Evolutionary conservation across 2,113 vertebrate genomes (phyloP).

Genomic region (Clarias magur): DNA sequence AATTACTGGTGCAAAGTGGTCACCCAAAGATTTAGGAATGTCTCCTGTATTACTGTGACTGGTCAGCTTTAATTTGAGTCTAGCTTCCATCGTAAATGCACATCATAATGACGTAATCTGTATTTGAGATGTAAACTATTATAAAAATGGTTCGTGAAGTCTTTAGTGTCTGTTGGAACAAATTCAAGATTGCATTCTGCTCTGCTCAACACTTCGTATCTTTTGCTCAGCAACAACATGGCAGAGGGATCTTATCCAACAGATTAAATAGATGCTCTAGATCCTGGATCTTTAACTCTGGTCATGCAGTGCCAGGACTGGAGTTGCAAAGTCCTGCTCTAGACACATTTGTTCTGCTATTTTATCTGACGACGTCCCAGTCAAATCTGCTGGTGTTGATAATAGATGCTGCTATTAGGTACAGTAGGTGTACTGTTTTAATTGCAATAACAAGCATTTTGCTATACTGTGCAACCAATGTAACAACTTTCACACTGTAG

Average conservation of each 20-base stretch:
- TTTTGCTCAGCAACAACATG: background rate
- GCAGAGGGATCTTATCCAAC: background rate
- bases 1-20: background rate
- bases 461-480: background rate
- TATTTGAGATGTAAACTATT: background rate
- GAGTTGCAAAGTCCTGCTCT: too few species aligned
- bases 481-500: background rate
- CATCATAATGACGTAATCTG: background rate
- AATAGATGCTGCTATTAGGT: background rate
- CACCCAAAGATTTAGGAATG: background rate
- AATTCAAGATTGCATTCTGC: background rate
- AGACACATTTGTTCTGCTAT: background rate
- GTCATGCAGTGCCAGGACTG: too few species aligned
- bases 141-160: background rate
- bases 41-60: background rate
- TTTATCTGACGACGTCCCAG: background rate
- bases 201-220: background rate
- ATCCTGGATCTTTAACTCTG: too few species aligned
- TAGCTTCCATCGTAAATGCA: background rate
- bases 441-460: background rate
- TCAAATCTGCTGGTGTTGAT: background rate
- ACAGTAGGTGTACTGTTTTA: background rate
- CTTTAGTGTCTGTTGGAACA: background rate
- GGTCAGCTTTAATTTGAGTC: background rate
- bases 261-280: background rate